Base-by-base conservation (phyloP, 1,140 invertebrate species). In the Eupeodes corollae region DNA sequence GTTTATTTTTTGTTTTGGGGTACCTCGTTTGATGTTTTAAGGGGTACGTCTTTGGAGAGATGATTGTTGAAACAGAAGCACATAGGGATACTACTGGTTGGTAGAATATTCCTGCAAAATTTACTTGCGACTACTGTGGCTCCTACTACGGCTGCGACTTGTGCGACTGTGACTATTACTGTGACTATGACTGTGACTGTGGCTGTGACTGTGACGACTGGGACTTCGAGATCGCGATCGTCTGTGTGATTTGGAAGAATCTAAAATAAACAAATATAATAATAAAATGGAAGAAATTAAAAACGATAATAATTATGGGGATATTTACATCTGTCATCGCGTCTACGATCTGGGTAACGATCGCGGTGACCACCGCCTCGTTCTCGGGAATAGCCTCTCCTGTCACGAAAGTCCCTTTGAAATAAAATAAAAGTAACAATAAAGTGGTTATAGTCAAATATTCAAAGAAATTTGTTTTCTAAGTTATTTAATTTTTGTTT, bases 151-250 rank as follows among this genome's bases (percentile, higher is more conserved):
- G 21, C 47, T n/a, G 51, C 58, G 56, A 8, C 59, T 50, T 6
- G 59, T 63, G 16, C 55, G 59, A 48, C 62, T 65, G 5, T 56
- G 55, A 30, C 61, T 55, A 18, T 58, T 53, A 44, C 64, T 59
- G 47, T 64, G 53, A 48, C 55, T 56, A 38, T 55, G 56, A 30
- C 57, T 56, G 52, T 52, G 62, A 46, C 54, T 57, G 34, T 52
- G n/a, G n/a, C n/a, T 53, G 15, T 50, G 52, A 21, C 46, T 49
- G 14, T 56, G 40, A 34, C 49, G 52, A 26, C 49, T 60, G n/a
- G 59, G 63, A 44, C 63, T 63, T 42, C 62, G 66, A 32, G 62
- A 61, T 45, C 66, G 57, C 8, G 59, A 51, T 32, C 61, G 63
- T 49, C 63, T 64, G 30, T 60, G 59, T 45, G 42, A 45, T 46